Evolutionary conservation across 2,888 invertebrate genomes (phyloP).

Genomic region (Drosophila ochracea): DNA sequence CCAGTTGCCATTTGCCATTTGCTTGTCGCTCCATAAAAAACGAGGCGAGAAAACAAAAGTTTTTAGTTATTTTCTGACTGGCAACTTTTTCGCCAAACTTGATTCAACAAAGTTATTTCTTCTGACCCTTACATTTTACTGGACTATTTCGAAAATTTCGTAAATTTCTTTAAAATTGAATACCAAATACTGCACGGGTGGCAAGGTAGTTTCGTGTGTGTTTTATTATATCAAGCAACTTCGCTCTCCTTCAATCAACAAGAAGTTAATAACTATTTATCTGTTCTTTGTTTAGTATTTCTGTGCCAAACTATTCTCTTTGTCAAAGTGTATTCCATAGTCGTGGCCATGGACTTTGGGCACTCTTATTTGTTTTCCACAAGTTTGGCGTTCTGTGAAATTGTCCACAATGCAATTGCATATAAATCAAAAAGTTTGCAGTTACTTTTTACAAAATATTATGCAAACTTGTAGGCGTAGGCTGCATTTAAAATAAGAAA

Average conservation of each 20-base stretch:
- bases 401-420: slow-evolving; percentile 65
- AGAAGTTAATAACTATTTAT: not conserved
- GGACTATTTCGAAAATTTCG: slow-evolving; percentile 40
- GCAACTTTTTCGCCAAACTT: slow-evolving; percentile 66
- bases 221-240: not conserved
- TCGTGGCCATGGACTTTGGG: not conserved
- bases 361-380: slow-evolving; percentile 17
- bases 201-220: not conserved
- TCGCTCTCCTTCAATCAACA: not conserved
- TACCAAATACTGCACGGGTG: not conserved
- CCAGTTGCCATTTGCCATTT: slow-evolving; percentile 58
- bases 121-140: slow-evolving; percentile 32
- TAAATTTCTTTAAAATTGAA: slow-evolving; percentile 19
- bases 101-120: slow-evolving; percentile 63
- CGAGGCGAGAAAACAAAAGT: slow-evolving; percentile 76
- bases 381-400: slow-evolving; percentile 59
- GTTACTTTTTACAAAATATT: slow-evolving; percentile 34
- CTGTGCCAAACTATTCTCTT: not conserved
- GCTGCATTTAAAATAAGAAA: slow-evolving; percentile 10
- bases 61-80: slow-evolving; percentile 63
- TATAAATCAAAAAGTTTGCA: slow-evolving; percentile 68
- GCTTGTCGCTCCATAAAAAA: slow-evolving; percentile 67
- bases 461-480: slow-evolving; percentile 54
- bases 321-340: slow-evolving; percentile 8
- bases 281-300: not conserved